Base-by-base conservation (phyloP, 2,888 invertebrate genomes). In the Polia nebulosa region DNA sequence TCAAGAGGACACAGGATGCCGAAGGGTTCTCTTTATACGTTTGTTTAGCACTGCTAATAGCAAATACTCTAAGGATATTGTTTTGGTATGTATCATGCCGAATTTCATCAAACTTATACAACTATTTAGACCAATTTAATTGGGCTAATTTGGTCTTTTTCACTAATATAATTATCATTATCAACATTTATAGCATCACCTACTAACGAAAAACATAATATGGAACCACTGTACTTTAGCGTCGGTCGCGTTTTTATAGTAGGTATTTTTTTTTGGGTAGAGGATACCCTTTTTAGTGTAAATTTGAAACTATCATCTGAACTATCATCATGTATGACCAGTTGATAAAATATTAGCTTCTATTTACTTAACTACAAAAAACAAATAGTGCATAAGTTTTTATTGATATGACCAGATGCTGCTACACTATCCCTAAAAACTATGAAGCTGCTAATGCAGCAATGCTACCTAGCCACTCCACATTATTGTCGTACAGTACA, bases 1-100 rank as follows among this genome's bases (percentile, higher is more conserved):
- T 99, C 74, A 97, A 97, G 90, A 97, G 96, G 85, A 98, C 98
- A 41, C 98, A 98, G 92, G 99, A 99, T 96, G 98, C 99, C 20
- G 99, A 99, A 86, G 99, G 99, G 15, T 99, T 99, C 95, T 99
- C 99, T 0, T 96, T 99, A 55, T 98, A 99, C 92, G 99, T 99
- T 61, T 99, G 99, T 92, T 96, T 99, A 83, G 98, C 99, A 29
- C 97, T 99, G 64, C 96, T 99, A 57, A 96, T 99, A 89, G 99
- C 99, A 73, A 99, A 99, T 92, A 99, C 99, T 64, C 96, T 99
- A 78, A 97, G 99, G 89, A 99, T 99, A 90, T 96, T 99, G 87
- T 99, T 99, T 96, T 99, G 99, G 99, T 99, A 96, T 96, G 97
- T 96, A 85, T 72, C 34, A 62, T 0, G 4, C 17, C 3, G 1